phyloP scores from a whole-genome alignment of 1,140 invertebrate genomes.

The Panagrolaimus sp. region DNA sequence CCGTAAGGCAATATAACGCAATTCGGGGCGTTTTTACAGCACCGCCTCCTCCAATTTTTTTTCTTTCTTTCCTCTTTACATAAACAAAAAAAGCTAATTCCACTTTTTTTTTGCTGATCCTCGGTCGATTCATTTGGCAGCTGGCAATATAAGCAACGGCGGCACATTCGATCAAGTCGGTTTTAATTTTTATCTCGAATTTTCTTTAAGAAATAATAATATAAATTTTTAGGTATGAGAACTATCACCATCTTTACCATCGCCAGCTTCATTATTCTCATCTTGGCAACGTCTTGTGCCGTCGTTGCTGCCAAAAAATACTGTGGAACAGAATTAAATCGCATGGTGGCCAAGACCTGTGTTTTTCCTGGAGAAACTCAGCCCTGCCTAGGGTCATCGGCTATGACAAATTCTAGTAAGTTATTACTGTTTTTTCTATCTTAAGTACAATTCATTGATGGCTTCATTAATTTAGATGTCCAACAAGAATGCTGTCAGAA shows the following conservation, averaged over 20 bases:
- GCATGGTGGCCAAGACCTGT: not conserved
- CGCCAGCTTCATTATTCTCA: not conserved
- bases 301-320: not conserved
- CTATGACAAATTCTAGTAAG: not conserved
- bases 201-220: not conserved
- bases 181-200: not conserved
- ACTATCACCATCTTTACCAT: not conserved
- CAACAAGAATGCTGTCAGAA: not conserved
- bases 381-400: not conserved
- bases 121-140: constrained; percentile 2
- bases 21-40: constrained; percentile 2
- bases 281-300: not conserved
- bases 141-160: constrained; percentile 10
- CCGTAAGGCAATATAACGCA: constrained; percentile 9
- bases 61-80: constrained; percentile 7
- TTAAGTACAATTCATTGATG: no score
- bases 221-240: constrained; percentile 6
- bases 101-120: constrained; percentile 2
- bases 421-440: not conserved
- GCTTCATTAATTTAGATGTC: no score
- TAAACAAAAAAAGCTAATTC: not conserved
- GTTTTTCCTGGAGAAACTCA: not conserved
- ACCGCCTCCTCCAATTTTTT: constrained; percentile 4
- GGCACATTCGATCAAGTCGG: constrained; percentile 5
- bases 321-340: not conserved